Base-by-base conservation (phyloP, 2,888 invertebrate genomes). In the Drosophila antonietae region DNA sequence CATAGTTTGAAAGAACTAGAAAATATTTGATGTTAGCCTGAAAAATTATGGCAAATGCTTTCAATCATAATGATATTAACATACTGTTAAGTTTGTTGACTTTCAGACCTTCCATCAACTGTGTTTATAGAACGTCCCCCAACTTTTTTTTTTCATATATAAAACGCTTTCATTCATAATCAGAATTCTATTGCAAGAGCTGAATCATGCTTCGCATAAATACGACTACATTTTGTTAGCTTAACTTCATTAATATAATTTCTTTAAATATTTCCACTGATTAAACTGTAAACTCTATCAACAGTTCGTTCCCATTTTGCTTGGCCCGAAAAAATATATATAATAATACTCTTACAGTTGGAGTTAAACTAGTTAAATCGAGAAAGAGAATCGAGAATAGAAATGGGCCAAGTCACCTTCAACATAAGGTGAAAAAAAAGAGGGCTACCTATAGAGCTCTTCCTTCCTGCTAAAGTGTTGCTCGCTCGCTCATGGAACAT, bases 231-330 rank as follows among this genome's bases (percentile, higher is more conserved):
- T 51, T 69, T 62, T 23, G 31, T 51, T 44, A 57, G 51, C 49
- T 53, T 55, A 58, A 56, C 46, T 77, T 75, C 68, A 75, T 77
- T 78, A 62, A 62, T 56, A 60, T 56, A 60, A 65, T 66, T 68
- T 43, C 43, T 28, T 20, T 60, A 58, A 52, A 61, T 61, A 68
- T 68, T 71, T 49, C 52, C 20, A 37, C 79, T 57, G 43, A 65
- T 83, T 73, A 74, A 82, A 83, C 73, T 73, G 80, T 88, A 73
- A 79, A 74, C 35, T 39, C 33, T 15, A 59, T 61, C 58, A 63
- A 85, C 83, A 73, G 83, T 82, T 85, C 60, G 88, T 78, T 83
- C 83, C 65, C 86, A 85, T 81, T 87, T 55, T 6, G 31, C 60
- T 31, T 56, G 56, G 56, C 56, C 43, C 28, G 14, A n/a, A 43